Percentiles rank a stretch among this genome's conserved stretches.
These are phyloP conservation scores for Elymnias hypermnestra DNA, from an alignment of 1,140 invertebrate genomes.

Conservation along the genomic window DNA sequence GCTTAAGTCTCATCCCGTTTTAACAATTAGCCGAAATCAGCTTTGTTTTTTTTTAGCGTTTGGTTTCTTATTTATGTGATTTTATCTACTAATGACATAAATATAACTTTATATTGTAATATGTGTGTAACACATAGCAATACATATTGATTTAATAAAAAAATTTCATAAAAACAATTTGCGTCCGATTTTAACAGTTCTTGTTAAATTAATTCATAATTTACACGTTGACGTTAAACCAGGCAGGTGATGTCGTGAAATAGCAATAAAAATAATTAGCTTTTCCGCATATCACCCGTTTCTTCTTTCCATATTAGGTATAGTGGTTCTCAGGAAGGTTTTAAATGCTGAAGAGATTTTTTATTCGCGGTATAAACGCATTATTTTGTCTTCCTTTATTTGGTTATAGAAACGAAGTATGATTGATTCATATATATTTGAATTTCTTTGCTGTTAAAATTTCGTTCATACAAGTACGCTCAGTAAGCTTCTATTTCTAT, in stretches of 20 bases:
- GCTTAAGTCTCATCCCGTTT: no score
- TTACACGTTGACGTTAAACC: constrained; percentile 66
- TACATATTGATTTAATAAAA: constrained; percentile 33
- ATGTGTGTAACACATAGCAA: no score
- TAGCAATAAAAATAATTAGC: constrained; percentile 65
- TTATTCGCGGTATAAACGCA: constrained; percentile 53
- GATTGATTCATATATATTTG: constrained; percentile 24
- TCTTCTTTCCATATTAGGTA: constrained; percentile 53
- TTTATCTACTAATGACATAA: no score
- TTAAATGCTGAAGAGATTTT: constrained; percentile 64
- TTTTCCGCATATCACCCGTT: constrained; percentile 40
- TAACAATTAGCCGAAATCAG: no score
- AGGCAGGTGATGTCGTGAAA: constrained; percentile 58
- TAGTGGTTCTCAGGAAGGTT: constrained; percentile 45
- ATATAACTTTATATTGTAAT: no score
- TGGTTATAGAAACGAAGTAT: constrained; percentile 40
- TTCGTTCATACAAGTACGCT: no score
- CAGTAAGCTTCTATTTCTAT: no score
- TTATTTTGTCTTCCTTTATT: constrained; percentile 38
- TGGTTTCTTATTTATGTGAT: no score
- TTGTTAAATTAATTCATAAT: constrained; percentile 74
- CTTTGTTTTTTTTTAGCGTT: no score
- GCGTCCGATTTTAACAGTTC: constrained; percentile 50
- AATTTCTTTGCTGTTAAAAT: no score
- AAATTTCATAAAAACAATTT: constrained; percentile 68